phyloP scores from a whole-genome alignment of 2,888 invertebrate species.

The Heliconius hortense region DNA sequence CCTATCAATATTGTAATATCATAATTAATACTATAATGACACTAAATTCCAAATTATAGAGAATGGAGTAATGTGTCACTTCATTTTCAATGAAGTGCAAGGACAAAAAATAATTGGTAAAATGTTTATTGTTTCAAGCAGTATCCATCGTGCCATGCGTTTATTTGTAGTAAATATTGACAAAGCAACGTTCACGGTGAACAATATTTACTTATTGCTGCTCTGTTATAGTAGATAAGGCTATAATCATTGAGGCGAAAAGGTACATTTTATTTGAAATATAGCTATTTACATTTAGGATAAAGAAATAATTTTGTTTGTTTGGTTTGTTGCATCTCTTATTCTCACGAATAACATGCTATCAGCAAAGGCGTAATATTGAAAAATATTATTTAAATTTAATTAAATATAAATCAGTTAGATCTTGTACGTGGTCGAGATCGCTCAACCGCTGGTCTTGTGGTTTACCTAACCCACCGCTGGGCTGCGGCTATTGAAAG shows the following conservation, averaged over 20 bases:
- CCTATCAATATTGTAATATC: too few species aligned
- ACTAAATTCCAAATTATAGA: background rate
- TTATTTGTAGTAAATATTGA: slow-evolving; percentile 17
- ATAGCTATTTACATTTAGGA: background rate
- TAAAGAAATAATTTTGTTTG: background rate
- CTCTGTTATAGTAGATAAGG: background rate
- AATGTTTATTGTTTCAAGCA: background rate
- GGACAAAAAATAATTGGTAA: background rate
- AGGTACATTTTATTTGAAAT: background rate
- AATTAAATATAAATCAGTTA: too few species aligned
- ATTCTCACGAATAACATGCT: too few species aligned
- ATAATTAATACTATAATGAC: background rate
- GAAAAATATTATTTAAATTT: too few species aligned
- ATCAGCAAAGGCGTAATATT: too few species aligned
- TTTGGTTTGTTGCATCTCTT: too few species aligned
- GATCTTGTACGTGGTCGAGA: too few species aligned
- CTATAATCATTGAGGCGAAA: background rate
- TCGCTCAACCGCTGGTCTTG: too few species aligned
- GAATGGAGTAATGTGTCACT: background rate
- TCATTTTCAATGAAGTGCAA: background rate
- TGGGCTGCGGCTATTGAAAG: too few species aligned
- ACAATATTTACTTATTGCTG: slow-evolving; percentile 18
- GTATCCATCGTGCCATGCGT: background rate
- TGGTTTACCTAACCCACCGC: too few species aligned
- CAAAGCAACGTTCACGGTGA: background rate